Base-by-base conservation (phyloP, 1,140 invertebrate genomes). In the Nomia melanderi region DNA sequence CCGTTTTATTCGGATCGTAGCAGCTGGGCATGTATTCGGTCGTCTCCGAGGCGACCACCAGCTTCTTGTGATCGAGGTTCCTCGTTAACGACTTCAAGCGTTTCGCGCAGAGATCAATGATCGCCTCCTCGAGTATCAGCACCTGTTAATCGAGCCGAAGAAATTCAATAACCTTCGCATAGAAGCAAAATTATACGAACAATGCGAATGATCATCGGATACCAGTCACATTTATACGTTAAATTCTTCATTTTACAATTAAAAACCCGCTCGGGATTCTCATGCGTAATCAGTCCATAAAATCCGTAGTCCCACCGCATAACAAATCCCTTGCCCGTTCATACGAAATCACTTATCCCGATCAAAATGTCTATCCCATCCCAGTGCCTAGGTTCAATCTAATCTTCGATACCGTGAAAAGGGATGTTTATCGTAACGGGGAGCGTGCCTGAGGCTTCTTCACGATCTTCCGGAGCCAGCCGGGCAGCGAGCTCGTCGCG, bases 51-150 rank as follows among this genome's bases (percentile, higher is more conserved):
- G 47, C 71, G 53, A 78, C n/a, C 64, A 81, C 54, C 56, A 75
- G 59, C 60, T 81, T 73, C 44, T 70, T 47, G 66, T 72, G 78
- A 41, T 84, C 74, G 60, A 69, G 66, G 20, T 78, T 81, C 2
- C 66, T 54, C 66, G 65, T 81, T 67, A 82, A 57, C 62, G 79
- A 84, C 71, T 66, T 54, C 69, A 82, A 69, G 70, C 80, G 74
- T 54, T 78, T 69, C 33, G 53, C 50, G 53, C n/a, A 14, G 12
- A 74, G 59, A 57, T 82, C 65, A 63, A 78, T 33, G 53, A 78
- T 44, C 23, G 25, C 60, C 47, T 78, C 29, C 54, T 82, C 76
- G 36, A 83, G 76, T 65, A 83, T 83, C 56, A 71, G 59, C 47
- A 79, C 70, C 70, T 74, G 53, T 41, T 53, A 50, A 63, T 77